Conservation (phyloP, 2,113 vertebrate genomes). For the Bothrops jararaca region DNA sequence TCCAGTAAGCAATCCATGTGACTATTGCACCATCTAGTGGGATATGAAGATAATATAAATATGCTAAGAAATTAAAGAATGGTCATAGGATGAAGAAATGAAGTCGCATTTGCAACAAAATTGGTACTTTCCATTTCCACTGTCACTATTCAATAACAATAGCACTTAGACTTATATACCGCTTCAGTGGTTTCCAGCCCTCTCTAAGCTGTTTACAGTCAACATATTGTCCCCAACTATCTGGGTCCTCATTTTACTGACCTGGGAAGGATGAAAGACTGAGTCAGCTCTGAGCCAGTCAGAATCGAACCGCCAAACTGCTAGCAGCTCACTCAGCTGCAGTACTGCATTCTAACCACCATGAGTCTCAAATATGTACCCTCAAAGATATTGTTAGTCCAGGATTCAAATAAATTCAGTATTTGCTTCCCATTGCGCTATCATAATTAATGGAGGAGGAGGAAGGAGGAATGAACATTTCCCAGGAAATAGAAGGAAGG, state of each 20-base stretch:
- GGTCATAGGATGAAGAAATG: background rate
- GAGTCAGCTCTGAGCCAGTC: no score
- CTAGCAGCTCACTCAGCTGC: no score
- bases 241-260: no score
- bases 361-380: background rate
- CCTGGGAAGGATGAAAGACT: no score
- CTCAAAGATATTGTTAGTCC: background rate
- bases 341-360: no score
- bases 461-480: background rate
- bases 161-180: no score
- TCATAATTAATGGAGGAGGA: background rate
- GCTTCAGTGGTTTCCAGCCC: no score
- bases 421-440: background rate
- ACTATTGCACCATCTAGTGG: constrained; percentile 19
- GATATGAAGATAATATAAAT: background rate
- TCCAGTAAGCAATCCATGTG: background rate
- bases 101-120: background rate
- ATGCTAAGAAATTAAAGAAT: background rate
- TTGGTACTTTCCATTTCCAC: background rate
- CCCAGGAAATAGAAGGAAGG: background rate
- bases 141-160: background rate
- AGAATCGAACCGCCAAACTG: no score
- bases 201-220: no score
- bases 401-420: background rate
- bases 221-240: no score